These are phyloP conservation scores for Drosophila infuscata DNA, from an alignment of 2,888 invertebrate genomes.

Conservation along the genomic window DNA sequence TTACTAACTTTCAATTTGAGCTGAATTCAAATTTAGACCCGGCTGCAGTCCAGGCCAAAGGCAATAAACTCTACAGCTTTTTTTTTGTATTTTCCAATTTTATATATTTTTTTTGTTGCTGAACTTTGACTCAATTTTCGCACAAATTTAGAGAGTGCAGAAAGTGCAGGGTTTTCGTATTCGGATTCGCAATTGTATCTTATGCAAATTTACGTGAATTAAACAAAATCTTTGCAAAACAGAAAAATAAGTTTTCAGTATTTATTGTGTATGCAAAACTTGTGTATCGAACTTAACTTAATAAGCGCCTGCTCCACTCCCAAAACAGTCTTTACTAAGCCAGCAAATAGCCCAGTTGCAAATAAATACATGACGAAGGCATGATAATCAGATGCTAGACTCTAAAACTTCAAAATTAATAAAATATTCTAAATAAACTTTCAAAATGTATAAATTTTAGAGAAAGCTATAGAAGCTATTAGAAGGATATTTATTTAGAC, in stretches of 20 bases:
- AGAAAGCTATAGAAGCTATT: no score
- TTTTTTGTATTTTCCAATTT: conserved; percentile 10
- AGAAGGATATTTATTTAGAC: no score
- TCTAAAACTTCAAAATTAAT: neutral
- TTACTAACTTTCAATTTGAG: conserved; percentile 78
- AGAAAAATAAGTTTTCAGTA: conserved; percentile 77
- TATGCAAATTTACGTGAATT: conserved; percentile 79
- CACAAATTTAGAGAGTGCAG: conserved; percentile 72
- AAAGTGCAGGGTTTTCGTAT: conserved; percentile 2
- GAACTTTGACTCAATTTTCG: conserved; percentile 79
- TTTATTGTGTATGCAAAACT: conserved; percentile 66
- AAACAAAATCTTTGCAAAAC: conserved; percentile 79
- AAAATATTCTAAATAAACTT: neutral
- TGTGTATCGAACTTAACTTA: conserved; percentile 77
- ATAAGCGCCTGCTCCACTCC: conserved; percentile 42
- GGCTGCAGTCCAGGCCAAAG: conserved; percentile 49
- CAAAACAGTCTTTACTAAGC: conserved; percentile 10
- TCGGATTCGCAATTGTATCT: conserved; percentile 66
- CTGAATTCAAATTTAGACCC: conserved; percentile 74
- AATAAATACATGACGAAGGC: neutral
- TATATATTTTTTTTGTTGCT: conserved; percentile 30
- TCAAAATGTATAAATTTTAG: no score
- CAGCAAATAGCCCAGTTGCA: conserved; percentile 14
- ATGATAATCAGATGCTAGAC: neutral
- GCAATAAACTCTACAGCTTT: conserved; percentile 63